A percentile compares a stretch with the other conserved stretches of the same genome.
Conservation (phyloP, 2,113 vertebrate species). For the Uria lomvia region DNA sequence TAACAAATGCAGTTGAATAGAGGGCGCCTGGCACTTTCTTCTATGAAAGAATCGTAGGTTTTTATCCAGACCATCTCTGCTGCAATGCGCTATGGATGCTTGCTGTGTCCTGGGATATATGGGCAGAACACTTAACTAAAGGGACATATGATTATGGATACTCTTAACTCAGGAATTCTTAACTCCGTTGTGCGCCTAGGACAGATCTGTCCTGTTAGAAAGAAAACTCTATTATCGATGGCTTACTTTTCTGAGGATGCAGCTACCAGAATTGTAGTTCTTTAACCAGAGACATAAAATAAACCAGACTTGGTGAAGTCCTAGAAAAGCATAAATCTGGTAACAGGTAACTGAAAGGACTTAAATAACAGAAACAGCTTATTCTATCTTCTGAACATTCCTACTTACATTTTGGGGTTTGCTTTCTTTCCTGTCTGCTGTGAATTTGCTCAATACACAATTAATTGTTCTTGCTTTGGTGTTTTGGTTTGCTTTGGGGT, state of each 20-base stretch:
- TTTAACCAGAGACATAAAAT: background rate
- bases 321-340: background rate
- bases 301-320: background rate
- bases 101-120: background rate
- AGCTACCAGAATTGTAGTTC: background rate
- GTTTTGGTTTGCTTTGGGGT: background rate
- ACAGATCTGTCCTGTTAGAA: background rate
- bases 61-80: background rate
- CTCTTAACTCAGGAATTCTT: background rate
- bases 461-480: background rate
- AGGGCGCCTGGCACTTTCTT: background rate
- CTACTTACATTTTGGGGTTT: background rate
- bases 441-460: background rate
- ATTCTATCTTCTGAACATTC: background rate
- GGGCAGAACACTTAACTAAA: background rate
- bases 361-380: background rate
- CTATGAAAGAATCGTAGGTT: background rate
- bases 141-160: background rate
- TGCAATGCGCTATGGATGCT: background rate
- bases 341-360: background rate
- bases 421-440: background rate
- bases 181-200: background rate
- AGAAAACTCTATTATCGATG: background rate
- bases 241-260: background rate
- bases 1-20: background rate